Base-by-base conservation (phyloP, 2,797 vertebrate species). In the Vireo griseus region DNA sequence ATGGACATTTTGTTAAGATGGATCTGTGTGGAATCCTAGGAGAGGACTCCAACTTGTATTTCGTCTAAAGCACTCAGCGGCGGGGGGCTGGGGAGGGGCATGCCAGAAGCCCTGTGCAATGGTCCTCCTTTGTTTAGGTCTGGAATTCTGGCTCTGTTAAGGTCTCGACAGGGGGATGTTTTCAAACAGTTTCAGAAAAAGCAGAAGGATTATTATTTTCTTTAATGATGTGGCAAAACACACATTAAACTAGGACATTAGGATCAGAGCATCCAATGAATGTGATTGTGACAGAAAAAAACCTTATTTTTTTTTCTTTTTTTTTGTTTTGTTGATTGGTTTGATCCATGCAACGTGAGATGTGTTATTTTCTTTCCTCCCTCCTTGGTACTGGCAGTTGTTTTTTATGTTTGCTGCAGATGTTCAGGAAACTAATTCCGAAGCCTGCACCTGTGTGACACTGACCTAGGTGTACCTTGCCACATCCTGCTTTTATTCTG, bases 371-470 rank as follows among this genome's bases (percentile, higher is more conserved):
- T 77, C 59, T 90, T 75, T 48, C 61, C 47, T 58, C 50, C 40
- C 58, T 84, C 37, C 33, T 16, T 42, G 48, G 67, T 83, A 68
- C 71, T 71, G 79, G 77, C 65, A 88, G 74, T 79, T 92, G 50
- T 52, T 96, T 93, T 96, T 95, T 88, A 69, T 92, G 80, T 91
- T 94, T 75, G 72, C 90, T 82, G 88, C 96, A 97, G 96, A 97
- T 97, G 96, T 97, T 97, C 96, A 96, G 97, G 97, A 97, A 97
- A 96, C 59, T 50, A 69, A 93, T 94, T 94, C 89, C 73, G 94
- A 58, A 13, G 13, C 84, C 91, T 88, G 91, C 96, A 97, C 96
- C 94, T 95, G 89, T 71, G 94, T 75, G 84, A 89, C 59, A 55
- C 80, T 93, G 95, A 97, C 97, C 96, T 78, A 61, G 81, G 90